Conservation (phyloP, 1,140 invertebrate species). For the Caerostris extrusa region DNA sequence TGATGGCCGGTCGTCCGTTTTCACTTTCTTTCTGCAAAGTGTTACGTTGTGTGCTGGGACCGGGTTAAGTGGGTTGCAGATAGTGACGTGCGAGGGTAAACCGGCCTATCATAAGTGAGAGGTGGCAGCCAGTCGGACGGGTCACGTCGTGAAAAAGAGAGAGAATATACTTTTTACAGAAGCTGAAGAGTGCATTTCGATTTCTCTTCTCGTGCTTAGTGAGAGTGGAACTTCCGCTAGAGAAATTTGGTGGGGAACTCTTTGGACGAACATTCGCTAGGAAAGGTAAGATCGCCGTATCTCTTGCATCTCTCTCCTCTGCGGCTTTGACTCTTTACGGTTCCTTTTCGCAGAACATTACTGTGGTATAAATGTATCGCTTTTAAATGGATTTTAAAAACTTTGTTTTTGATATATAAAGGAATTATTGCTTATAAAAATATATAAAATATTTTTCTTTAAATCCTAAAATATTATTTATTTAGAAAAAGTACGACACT, state of each 20-base stretch:
- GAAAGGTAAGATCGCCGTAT: slow-evolving; percentile 57
- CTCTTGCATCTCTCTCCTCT: not conserved
- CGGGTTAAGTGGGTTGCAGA: slow-evolving; percentile 71
- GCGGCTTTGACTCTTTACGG: not conserved
- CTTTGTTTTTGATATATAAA: too few species aligned
- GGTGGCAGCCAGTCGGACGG: slow-evolving; percentile 65
- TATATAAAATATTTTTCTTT: too few species aligned
- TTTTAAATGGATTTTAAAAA: too few species aligned
- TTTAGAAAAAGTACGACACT: too few species aligned
- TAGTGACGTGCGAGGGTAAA: slow-evolving; percentile 73
- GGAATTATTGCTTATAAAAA: too few species aligned
- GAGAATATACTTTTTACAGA: slow-evolving; percentile 59
- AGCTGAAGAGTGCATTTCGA: slow-evolving; percentile 62
- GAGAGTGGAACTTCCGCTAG: slow-evolving; percentile 66
- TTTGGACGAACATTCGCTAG: not conserved
- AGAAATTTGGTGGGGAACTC: slow-evolving; percentile 41
- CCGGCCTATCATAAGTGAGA: slow-evolving; percentile 74
- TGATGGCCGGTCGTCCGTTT: slow-evolving; percentile 53
- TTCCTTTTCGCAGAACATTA: not conserved
- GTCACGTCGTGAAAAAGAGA: slow-evolving; percentile 47
- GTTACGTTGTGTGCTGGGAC: slow-evolving; percentile 23
- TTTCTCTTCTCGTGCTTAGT: slow-evolving; percentile 58
- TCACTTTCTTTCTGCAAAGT: slow-evolving; percentile 69
- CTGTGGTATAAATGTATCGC: too few species aligned
- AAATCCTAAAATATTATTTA: too few species aligned